Percentiles rank a stretch among this genome's conserved stretches.
Conservation (phyloP, 2,888 invertebrate species). For the Resseliella maxima region DNA sequence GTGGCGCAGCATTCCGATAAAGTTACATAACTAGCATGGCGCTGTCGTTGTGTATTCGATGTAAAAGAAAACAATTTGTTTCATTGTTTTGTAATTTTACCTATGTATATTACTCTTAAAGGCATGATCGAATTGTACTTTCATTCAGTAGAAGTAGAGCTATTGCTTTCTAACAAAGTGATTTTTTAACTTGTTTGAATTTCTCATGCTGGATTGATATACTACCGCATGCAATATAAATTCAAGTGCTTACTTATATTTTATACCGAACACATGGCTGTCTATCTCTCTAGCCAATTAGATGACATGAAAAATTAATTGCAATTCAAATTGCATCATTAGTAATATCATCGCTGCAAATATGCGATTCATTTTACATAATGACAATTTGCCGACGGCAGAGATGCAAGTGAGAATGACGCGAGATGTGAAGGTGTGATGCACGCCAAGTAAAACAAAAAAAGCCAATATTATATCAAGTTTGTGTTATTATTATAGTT, state of each 20-base stretch:
- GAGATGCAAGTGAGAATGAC: background rate
- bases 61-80: background rate
- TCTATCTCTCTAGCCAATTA: background rate
- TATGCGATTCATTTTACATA: slow-evolving; percentile 19
- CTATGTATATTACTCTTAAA: slow-evolving; percentile 21
- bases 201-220: background rate
- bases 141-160: background rate
- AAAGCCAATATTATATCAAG: background rate
- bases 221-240: background rate
- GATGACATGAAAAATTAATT: slow-evolving; percentile 45
- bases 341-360: slow-evolving; percentile 19
- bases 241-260: background rate
- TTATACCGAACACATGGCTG: background rate
- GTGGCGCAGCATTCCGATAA: slow-evolving; percentile 3
- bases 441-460: background rate
- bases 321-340: slow-evolving; percentile 47
- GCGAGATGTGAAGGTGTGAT: background rate
- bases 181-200: background rate
- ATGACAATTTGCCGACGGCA: slow-evolving; percentile 9
- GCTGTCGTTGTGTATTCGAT: background rate
- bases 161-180: background rate
- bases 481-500: background rate
- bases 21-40: background rate
- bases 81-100: slow-evolving; percentile 7
- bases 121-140: slow-evolving; percentile 14